Conservation (phyloP, 2,888 invertebrate genomes). For the Sminthurides aquaticus region DNA sequence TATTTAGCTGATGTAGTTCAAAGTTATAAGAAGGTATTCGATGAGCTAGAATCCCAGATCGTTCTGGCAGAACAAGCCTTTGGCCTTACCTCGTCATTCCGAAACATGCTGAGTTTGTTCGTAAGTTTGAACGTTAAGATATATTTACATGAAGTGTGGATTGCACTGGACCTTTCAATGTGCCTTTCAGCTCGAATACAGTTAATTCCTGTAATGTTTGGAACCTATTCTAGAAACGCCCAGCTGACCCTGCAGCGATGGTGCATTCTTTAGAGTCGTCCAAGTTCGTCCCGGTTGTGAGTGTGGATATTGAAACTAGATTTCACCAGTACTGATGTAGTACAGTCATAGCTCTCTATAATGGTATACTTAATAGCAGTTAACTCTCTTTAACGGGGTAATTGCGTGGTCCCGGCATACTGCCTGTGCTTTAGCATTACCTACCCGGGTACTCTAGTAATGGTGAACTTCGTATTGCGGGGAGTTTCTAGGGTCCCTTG, state of each 20-base stretch:
- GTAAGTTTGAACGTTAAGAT: slow-evolving; percentile 9
- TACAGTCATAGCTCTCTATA: neutral
- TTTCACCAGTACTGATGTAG: too few species aligned
- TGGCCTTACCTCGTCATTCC: slow-evolving; percentile 30
- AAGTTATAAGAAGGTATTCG: slow-evolving; percentile 30
- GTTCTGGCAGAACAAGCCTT: slow-evolving; percentile 32
- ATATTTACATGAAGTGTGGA: too few species aligned
- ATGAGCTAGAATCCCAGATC: slow-evolving; percentile 34
- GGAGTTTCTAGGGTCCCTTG: too few species aligned
- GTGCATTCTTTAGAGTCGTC: slow-evolving; percentile 18
- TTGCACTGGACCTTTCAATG: neutral
- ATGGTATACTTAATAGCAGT: too few species aligned
- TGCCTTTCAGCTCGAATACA: neutral
- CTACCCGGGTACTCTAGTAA: too few species aligned
- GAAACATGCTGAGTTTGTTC: slow-evolving; percentile 20
- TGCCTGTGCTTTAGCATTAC: too few species aligned
- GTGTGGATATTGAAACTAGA: slow-evolving; percentile 6
- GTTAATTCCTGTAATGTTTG: neutral
- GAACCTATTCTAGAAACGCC: slow-evolving; percentile 11
- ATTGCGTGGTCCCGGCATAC: too few species aligned
- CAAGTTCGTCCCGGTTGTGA: slow-evolving; percentile 14
- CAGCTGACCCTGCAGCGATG: slow-evolving; percentile 17
- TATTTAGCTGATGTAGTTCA: slow-evolving; percentile 29
- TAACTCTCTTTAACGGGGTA: too few species aligned
- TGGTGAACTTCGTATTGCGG: too few species aligned